Evolutionary conservation across 2,113 vertebrate species (phyloP).

Genomic region (Phycodurus eques): DNA sequence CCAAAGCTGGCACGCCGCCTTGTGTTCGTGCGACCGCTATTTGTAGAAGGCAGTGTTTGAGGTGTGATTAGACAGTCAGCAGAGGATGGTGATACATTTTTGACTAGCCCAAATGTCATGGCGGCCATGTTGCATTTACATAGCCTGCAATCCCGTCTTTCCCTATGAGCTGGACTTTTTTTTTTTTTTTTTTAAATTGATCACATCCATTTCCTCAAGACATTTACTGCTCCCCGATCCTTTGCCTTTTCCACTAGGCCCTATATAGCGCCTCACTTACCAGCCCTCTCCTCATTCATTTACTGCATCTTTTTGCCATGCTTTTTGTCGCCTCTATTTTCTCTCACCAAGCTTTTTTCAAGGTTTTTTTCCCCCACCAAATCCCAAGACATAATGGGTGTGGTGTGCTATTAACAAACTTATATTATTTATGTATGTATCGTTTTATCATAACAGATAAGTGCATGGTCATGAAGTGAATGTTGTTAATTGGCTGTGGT

Average conservation of each 20-base stretch:
- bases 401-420: too few species aligned
- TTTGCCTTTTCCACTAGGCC: background rate
- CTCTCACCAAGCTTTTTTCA: slow-evolving; percentile 12
- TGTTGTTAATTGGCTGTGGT: too few species aligned
- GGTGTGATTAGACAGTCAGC: slow-evolving; percentile 38
- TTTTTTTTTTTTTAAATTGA: slow-evolving; percentile 36
- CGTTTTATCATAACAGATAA: too few species aligned
- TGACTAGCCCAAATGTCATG: slow-evolving; percentile 26
- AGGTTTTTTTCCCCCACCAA: too few species aligned
- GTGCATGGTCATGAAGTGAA: too few species aligned
- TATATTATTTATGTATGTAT: too few species aligned
- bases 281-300: background rate
- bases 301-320: background rate
- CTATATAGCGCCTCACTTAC: background rate
- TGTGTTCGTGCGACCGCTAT: slow-evolving; percentile 12
- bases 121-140: slow-evolving; percentile 55
- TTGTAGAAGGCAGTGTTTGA: slow-evolving; percentile 24
- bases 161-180: background rate
- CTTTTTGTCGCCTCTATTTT: slow-evolving; percentile 21
- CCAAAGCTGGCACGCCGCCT: slow-evolving; percentile 12
- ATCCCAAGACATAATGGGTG: background rate
- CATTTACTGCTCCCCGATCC: slow-evolving; percentile 20
- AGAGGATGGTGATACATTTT: slow-evolving; percentile 25
- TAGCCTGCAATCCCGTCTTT: slow-evolving; percentile 20
- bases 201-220: slow-evolving; percentile 45